Conservation (phyloP, 2,888 invertebrate species). For the Lamellibrachia columna region DNA sequence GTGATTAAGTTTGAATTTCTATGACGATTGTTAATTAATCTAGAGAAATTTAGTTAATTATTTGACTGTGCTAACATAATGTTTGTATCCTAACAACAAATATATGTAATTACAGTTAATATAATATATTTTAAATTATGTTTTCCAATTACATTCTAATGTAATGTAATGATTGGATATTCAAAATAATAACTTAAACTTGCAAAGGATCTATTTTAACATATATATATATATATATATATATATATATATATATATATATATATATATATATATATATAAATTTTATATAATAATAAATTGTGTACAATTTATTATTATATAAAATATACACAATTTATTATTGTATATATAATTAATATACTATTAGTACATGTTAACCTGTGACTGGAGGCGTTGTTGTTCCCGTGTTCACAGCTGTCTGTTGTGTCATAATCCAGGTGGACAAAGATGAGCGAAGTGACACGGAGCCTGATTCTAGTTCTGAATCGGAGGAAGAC, state of each 20-base stretch:
- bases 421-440: neutral
- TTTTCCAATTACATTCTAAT: neutral
- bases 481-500: neutral
- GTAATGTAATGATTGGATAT: neutral
- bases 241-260: no score
- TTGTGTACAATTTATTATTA: no score
- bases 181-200: neutral
- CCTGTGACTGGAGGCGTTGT: neutral
- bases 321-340: no score
- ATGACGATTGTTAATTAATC: neutral
- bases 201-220: neutral
- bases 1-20: neutral
- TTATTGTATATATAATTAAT: no score
- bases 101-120: neutral
- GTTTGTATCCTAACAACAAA: neutral
- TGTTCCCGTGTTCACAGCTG: neutral
- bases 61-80: neutral
- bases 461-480: slow-evolving; percentile 13
- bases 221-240: no score
- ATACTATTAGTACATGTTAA: neutral
- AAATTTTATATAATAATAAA: no score
- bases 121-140: neutral
- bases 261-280: no score
- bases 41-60: neutral
- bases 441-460: slow-evolving; percentile 24